Base-by-base conservation (phyloP, 2,888 invertebrate genomes). In the Laothoe populi region DNA sequence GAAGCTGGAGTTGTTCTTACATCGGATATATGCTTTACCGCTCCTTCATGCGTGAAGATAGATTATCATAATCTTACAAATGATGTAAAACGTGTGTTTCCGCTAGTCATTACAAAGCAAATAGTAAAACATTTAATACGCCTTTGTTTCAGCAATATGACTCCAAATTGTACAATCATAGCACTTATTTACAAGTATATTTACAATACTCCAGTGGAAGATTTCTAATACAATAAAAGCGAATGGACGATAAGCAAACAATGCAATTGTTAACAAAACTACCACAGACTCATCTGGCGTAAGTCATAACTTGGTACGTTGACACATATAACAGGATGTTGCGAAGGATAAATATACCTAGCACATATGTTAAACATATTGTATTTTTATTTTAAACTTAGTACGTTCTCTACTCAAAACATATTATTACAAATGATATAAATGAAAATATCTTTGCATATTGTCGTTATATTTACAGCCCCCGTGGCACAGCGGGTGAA, bases 221-320 rank as follows among this genome's bases (percentile, higher is more conserved):
- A 19, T 53, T 53, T 53, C 10, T 53, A 42, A 24, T 44, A 59
- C 45, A 59, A 45, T 44, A 31, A 19, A 19, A 59, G 59, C 45
- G 45, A 59, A 59, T 16, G 59, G 19, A 59, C 59, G 59, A 59
- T 59, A 59, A 59, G 19, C 26, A 5, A 19, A 23, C 16, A 53
- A 53, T 53, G 19, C 53, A 53, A 53, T 21, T 53, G 49, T 49
- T 49, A 31, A 53, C 31, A 16, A 49, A 35, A 45, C 44, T 31
- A 59, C 42, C 45, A 45, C 21, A 59, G 45, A 45, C 26, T 59
- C 42, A 59, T 59, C 44, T 45, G 35, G 35, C 35, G 53, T 16
- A 35, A n/a, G 19, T 53, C 35, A 11, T 53, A 11, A 19, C 53
- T 53, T 21, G 19, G 49, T 31, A 53, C 35, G 35, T 35, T 53